These are phyloP conservation scores for Drosophila cracens DNA, from an alignment of 2,888 invertebrate species.

Conservation along the genomic window DNA sequence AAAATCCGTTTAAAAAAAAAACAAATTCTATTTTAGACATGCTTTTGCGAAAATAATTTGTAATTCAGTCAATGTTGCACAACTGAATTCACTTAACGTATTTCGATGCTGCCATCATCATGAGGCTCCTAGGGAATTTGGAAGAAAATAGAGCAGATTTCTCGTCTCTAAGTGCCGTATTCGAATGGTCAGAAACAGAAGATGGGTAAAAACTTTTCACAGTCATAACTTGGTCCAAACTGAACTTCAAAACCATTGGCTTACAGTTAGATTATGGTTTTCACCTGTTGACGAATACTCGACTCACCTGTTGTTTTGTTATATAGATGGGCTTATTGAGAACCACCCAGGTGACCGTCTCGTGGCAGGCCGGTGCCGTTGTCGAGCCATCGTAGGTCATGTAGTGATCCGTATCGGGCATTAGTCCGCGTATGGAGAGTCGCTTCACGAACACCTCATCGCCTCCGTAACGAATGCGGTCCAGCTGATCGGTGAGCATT, in stretches of 20 bases:
- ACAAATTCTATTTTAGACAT: background rate
- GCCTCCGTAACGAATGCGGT: slow-evolving; percentile 96
- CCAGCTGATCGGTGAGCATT: slow-evolving; percentile 95
- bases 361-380: slow-evolving; percentile 98
- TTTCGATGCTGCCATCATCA: too few relatives aligned
- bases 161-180: too few relatives aligned
- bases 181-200: too few relatives aligned
- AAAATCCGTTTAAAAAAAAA: background rate
- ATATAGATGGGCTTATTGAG: slow-evolving; percentile 99
- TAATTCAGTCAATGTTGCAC: background rate
- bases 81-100: background rate
- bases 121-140: too few relatives aligned
- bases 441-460: slow-evolving; percentile 93
- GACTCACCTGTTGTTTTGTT: slow-evolving; percentile 96
- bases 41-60: background rate
- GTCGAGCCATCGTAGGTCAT: slow-evolving; percentile 99
- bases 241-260: background rate
- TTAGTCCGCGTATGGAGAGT: slow-evolving; percentile 93
- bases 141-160: too few relatives aligned
- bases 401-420: slow-evolving; percentile 97
- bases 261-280: background rate
- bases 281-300: background rate
- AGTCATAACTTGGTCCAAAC: background rate
- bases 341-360: slow-evolving; percentile 99
- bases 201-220: background rate